These are phyloP conservation scores for Eupithecia tripunctaria DNA, from an alignment of 2,888 invertebrate species.

Conservation along the genomic window DNA sequence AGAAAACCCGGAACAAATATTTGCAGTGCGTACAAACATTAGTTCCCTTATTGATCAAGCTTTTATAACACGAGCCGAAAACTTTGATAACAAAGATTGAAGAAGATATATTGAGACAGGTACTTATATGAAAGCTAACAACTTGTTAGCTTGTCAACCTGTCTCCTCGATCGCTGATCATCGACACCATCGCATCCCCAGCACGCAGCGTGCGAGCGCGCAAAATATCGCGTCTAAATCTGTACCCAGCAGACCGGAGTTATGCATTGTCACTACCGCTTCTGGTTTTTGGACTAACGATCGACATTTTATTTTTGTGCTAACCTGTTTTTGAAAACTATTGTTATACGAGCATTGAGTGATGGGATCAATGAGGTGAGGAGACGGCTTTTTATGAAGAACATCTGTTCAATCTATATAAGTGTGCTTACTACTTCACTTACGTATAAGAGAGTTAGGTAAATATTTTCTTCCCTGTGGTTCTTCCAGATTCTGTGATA, in stretches of 20 bases:
- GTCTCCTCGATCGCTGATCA: conserved; percentile 16
- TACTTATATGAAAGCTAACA: not conserved
- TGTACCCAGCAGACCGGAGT: conserved; percentile 69
- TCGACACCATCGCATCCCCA: conserved; percentile 34
- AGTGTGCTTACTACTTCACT: not conserved
- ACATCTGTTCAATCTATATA: not conserved
- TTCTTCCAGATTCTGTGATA: too few species aligned
- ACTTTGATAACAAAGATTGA: not conserved
- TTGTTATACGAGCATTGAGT: conserved; percentile 37
- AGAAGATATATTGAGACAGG: not conserved
- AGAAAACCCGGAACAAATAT: too few species aligned
- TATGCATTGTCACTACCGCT: conserved; percentile 77
- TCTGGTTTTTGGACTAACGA: conserved; percentile 68
- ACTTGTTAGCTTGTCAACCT: too few species aligned
- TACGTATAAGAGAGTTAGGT: too few species aligned
- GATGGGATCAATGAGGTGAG: conserved; percentile 26
- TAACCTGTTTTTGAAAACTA: conserved; percentile 58
- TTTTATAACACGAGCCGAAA: not conserved
- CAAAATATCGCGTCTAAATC: conserved; percentile 77
- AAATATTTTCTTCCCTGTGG: too few species aligned
- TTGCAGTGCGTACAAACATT: too few species aligned
- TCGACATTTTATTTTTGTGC: conserved; percentile 57
- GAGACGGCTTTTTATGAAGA: not conserved
- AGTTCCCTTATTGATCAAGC: too few species aligned
- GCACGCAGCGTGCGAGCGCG: conserved; percentile 49